Percentiles rank a stretch among this genome's conserved stretches.
Conservation (phyloP, 2,113 vertebrate species). For the Engystomops pustulosus region DNA sequence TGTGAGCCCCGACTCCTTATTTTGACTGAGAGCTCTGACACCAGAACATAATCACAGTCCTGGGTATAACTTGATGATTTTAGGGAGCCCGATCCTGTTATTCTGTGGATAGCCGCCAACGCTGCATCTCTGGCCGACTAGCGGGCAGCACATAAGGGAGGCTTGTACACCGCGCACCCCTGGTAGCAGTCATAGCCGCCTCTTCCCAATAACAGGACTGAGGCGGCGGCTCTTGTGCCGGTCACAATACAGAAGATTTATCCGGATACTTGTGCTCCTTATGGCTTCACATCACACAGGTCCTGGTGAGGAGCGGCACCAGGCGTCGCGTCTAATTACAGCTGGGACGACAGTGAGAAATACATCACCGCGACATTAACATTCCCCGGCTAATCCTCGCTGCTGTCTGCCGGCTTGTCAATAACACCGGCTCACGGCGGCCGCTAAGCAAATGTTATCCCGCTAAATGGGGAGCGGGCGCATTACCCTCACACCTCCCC, state of each 20-base stretch:
- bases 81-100: too few species aligned
- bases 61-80: too few species aligned
- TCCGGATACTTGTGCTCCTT: not conserved
- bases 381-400: constrained; percentile 7
- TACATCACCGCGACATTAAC: constrained; percentile 10
- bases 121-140: too few species aligned
- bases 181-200: not conserved
- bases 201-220: not conserved
- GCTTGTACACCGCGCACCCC: not conserved
- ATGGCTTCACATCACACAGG: constrained; percentile 22
- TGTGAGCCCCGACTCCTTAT: too few species aligned
- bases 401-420: constrained; percentile 25
- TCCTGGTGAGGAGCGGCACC: not conserved
- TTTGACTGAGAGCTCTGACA: too few species aligned
- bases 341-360: constrained; percentile 11
- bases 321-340: constrained; percentile 27
- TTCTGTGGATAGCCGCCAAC: too few species aligned
- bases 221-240: not conserved
- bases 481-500: not conserved
- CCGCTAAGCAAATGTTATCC: constrained; percentile 21
- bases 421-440: not conserved
- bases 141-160: too few species aligned
- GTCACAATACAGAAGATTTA: not conserved
- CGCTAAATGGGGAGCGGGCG: not conserved
- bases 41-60: too few species aligned